Base-by-base conservation (phyloP, 2,113 vertebrate species). In the Pitta sordida region DNA sequence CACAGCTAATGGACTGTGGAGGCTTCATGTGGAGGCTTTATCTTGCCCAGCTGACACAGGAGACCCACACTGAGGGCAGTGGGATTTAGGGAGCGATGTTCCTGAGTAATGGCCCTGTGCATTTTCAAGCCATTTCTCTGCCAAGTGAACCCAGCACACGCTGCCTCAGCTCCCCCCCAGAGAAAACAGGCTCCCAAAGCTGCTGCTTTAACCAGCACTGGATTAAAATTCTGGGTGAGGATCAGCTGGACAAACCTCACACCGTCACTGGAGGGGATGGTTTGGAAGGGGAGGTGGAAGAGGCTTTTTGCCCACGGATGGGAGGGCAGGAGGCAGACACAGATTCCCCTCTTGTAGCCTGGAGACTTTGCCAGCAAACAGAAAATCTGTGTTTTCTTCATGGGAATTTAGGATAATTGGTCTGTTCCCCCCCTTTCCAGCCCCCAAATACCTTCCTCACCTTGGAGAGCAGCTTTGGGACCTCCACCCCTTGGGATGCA, bases 1-100 rank as follows among this genome's bases (percentile, higher is more conserved):
- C 65, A 93, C 69, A 93, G 56, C 29, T 88, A 63, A 83, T 70
- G 69, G 52, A 49, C 73, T 67, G 13, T 20, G 20, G 39, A 91
- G 41, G 74, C 74, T 91, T 91, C n/a, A 32, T 63, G 37, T 83
- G 67, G 41, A 82, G 58, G 37, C 56, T 46, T 46, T 46, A 46
- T 82, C 36, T 84, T 73, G 30, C 65, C 37, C 41, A 49, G 68
- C 46, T 0, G 0, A 6, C 15, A 32, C 10, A 10, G 39, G 34
- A 64, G 62, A 56, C 13, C 18, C 75, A 37, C 0, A 0, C 81
- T 78, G 59, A 49, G 82, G 26, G 51, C 22, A 53, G n/a, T 27
- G 32, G 44, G 70, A 58, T 91, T 84, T 60, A 53, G 34, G 63
- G 23, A 86, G 37, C 0, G 0, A 64, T 69, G 51, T 6, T 88